Evolutionary conservation across 92 coral and sea anemone species (phyloP), one percentile per base, ranked within the genome.

Genomic region (Palythoa grandiflora): DNA sequence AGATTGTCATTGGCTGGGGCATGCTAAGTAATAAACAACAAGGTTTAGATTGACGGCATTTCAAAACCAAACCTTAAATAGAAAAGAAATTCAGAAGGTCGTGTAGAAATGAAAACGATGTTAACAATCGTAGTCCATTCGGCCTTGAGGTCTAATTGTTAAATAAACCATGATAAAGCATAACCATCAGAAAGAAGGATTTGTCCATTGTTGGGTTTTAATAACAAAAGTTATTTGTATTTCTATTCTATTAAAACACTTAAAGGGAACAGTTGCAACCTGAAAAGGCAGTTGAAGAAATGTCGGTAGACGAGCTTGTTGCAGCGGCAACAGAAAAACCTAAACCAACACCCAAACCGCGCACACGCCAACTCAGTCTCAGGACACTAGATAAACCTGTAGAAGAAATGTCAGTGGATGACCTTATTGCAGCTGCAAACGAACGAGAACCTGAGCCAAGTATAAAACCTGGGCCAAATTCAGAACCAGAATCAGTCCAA

Each of bases 391-490:
- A 78, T 74, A 95, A 95, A 73, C 96, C 98, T 16, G 89, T 91
- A 47, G 96, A 95, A 75, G 98, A 97, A 21, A 95, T 95, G 98
- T 88, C 95, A 36, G 88, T 97, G 38, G 99, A 97, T 76, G 99
- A 97, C 87, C 89, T 97, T 85, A 88, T 91, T 13, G 80, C 87
- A 70, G 97, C 94, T 2, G 98, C 93, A 36, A 78, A 89, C 20
- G 97, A 92, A 1, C 47, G 38, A 38, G 40, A 39, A 39, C 83
- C 1, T n/a, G 52, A 78, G 3, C 70, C 71, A 36, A 8, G 20
- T 13, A 51, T 21, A 17, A 66, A 14, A 10, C 44, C 75, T 11
- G 54, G 55, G 44, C 85, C 85, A 48, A 19, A 59, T 68, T 28
- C 74, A 28, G 61, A 76, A 21, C 83, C 68, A 48, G 65, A 77